Evolutionary conservation across 2,797 vertebrate species (phyloP), one percentile per base, ranked within the genome.

Genomic region (Argya squamiceps): DNA sequence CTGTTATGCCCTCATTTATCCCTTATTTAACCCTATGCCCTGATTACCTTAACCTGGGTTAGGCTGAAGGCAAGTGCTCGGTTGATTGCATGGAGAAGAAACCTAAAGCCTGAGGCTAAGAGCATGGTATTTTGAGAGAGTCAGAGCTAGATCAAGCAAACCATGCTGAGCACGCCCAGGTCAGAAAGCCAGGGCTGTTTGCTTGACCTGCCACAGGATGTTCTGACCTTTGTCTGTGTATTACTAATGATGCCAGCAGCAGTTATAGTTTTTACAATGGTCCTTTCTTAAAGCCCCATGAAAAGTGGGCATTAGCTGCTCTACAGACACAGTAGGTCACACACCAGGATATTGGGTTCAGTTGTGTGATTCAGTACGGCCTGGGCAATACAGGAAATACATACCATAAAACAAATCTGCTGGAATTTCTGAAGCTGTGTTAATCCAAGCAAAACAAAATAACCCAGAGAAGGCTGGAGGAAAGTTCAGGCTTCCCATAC

Each of bases 401-500:
- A 79, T 79, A 85, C 83, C 53, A 62, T 89, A 69, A 86, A 94
- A 79, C 22, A 71, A 64, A 92, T 78, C 85, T 89, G 37, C 59
- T 11, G 43, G 88, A 92, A 92, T 93, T 94, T 91, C 59, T 93
- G 85, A 90, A 93, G 58, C 55, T 76, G 9, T 71, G 30, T 78
- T 84, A 95, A 93, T 86, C 79, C 69, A 92, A 96, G 65, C 62
- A 91, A 92, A 94, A 76, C 44, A 89, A 74, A 94, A 88, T 39
- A 94, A 73, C 36, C 44, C 75, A 67, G 55, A 91, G 91, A 81
- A 91, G 63, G 29, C 78, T 74, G 63, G 55, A 93, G 47, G 36
- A 37, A 79, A 81, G 27, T 88, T 39, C 43, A 64, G 58, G 15
- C 12, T 89, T 94, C 60, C 60, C 71, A 84, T 12, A 30, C 36